Percentiles rank a stretch among this genome's conserved stretches.
These are phyloP conservation scores for Rhagonycha lutea DNA, from an alignment of 2,888 invertebrate genomes.

Conservation along the genomic window DNA sequence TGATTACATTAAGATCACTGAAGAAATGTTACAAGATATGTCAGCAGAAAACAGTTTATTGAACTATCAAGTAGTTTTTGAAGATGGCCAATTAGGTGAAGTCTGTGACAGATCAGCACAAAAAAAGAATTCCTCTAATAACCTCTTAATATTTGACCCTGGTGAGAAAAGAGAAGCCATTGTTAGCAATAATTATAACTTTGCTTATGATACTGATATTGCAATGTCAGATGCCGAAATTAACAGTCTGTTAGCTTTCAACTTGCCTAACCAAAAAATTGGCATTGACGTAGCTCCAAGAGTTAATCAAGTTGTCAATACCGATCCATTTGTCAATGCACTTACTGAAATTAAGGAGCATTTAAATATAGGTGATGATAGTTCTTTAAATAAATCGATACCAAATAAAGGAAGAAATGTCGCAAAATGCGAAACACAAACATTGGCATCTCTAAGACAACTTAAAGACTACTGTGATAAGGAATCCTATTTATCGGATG, in stretches of 20 bases:
- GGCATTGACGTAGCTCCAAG: background rate
- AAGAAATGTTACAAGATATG: constrained; percentile 60
- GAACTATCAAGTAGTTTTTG: constrained; percentile 51
- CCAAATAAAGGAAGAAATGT: background rate
- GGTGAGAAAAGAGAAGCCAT: too few relatives aligned
- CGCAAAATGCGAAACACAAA: background rate
- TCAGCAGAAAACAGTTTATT: constrained; percentile 42
- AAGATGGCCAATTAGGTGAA: constrained; percentile 50
- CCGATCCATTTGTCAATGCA: background rate
- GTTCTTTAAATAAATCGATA: background rate
- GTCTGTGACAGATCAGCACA: constrained; percentile 44
- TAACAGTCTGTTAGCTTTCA: background rate
- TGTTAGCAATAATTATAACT: too few relatives aligned
- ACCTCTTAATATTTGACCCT: too few relatives aligned
- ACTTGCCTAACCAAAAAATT: background rate
- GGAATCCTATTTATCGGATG: too few relatives aligned
- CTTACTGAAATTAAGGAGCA: background rate
- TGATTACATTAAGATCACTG: constrained; percentile 66
- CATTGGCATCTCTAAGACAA: background rate
- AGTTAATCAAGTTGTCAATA: background rate
- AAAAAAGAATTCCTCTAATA: background rate
- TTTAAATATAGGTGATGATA: too few relatives aligned
- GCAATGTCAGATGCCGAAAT: background rate
- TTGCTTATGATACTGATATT: too few relatives aligned
- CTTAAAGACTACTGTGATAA: too few relatives aligned